Evolutionary conservation across 2,113 vertebrate species (phyloP).

Genomic region (Clarias macrocephalus): DNA sequence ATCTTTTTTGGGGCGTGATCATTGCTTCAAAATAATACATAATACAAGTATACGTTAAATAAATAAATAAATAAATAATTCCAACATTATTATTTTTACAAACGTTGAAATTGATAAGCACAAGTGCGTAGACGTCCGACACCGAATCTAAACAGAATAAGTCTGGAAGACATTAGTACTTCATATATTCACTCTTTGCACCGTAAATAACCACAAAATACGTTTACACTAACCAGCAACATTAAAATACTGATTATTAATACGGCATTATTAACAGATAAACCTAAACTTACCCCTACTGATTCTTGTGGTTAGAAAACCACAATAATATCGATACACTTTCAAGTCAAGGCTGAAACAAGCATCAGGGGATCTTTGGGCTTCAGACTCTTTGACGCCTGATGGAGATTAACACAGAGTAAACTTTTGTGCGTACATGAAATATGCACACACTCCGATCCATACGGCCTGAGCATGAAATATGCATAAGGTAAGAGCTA

Average conservation of each 20-base stretch:
- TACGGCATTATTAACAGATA: neutral
- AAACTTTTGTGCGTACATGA: neutral
- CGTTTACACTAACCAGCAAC: neutral
- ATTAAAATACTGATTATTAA: neutral
- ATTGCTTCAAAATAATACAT: too few relatives aligned
- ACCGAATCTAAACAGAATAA: neutral
- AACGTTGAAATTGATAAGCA: neutral
- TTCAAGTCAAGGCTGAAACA: neutral
- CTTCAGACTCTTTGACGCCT: neutral
- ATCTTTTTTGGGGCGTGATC: neutral
- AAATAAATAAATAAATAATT: too few relatives aligned
- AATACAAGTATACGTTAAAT: too few relatives aligned
- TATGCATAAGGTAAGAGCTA: neutral
- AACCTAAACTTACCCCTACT: neutral
- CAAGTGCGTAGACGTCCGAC: neutral
- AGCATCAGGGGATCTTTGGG: slow-evolving; percentile 5
- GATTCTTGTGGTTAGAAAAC: neutral
- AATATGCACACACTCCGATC: neutral
- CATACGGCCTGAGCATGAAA: neutral
- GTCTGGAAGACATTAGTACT: neutral
- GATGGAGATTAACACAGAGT: neutral
- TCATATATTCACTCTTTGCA: too few relatives aligned
- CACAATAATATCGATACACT: neutral
- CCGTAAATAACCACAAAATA: neutral
- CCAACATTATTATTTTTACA: neutral